Evolutionary conservation across 2,113 vertebrate species (phyloP), one percentile per base, ranked within the genome.

Genomic region (Phylloscopus whistleri): DNA sequence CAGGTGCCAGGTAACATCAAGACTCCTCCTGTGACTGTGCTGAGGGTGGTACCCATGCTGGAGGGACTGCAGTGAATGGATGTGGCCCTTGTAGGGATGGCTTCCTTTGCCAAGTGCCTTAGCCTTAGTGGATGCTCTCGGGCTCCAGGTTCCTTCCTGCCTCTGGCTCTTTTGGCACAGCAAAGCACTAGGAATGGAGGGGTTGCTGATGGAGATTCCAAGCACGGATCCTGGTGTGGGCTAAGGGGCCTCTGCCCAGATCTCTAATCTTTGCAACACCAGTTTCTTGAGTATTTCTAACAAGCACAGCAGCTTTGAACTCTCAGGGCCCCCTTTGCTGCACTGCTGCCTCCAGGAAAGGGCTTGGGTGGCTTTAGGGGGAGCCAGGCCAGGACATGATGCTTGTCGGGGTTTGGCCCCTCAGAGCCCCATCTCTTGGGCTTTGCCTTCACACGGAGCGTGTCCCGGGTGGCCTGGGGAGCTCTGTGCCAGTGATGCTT

Each of bases 111-210:
- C 8, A 27, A 19, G 14, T 26, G 67, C 68, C 53, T 83, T 11
- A 13, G 11, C 55, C 3, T 62, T 28, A 28, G 1, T 22, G 69
- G 59, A 0, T 87, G 59, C 73, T 53, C 39, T 74, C 0, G 0
- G 53, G 49, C 68, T 73, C 27, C 4, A 13, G 63, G 39, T 21
- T 84, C 41, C 56, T 59, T 78, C 39, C 72, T 76, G 60, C 76
- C 60, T 44, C 1, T 3, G 35, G 26, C 58, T 44, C 48, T 24
- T 67, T 20, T 1, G 1, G 37, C 66, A 16, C 1, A 9, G 63
- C 72, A 72, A 33, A 17, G 68, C 5, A 0, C 28, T 0, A 0
- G 82, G 24, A 44, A 13, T 0, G 0, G 33, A 37, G 41, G n/a
- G 5, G 53, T 48, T 86, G 87, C 76, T 74, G 37, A 0, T 1